Conservation (phyloP, 1,140 invertebrate genomes). For the Limonius californicus region DNA sequence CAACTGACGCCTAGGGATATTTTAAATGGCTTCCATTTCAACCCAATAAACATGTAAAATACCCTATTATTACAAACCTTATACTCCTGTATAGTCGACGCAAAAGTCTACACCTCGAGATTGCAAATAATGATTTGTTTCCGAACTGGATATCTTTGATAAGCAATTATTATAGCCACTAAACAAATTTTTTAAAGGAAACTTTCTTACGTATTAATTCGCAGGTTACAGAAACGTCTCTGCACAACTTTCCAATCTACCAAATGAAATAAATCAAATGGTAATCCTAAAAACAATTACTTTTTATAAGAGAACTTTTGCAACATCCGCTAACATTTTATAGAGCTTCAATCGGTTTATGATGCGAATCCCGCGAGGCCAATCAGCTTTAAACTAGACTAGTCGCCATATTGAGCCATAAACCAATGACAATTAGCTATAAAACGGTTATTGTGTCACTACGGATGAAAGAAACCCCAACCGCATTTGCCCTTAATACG, state of each 20-base stretch:
- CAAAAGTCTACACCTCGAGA: no score
- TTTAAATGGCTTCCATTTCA: conserved; percentile 48
- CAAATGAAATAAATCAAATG: conserved; percentile 10
- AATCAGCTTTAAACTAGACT: conserved; percentile 47
- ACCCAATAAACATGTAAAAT: conserved; percentile 48
- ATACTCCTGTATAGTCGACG: conserved; percentile 9
- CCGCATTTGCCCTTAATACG: neutral
- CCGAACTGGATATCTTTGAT: no score
- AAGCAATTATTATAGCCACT: no score
- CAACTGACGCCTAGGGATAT: conserved; percentile 35
- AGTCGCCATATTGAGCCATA: conserved; percentile 47
- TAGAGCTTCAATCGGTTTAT: conserved; percentile 43
- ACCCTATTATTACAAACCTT: conserved; percentile 41
- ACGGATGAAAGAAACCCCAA: neutral
- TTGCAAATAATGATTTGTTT: no score
- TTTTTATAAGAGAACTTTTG: conserved; percentile 39
- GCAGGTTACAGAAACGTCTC: no score
- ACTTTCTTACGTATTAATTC: no score
- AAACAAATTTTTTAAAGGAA: no score
- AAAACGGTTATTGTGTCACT: conserved; percentile 44
- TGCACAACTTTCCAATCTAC: no score
- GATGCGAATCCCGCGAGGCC: conserved; percentile 40
- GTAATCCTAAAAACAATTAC: conserved; percentile 39
- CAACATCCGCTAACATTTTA: conserved; percentile 37
- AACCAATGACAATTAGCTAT: conserved; percentile 49